Base-by-base conservation (phyloP, 2,113 vertebrate species). In the Saimiri boliviensis region DNA sequence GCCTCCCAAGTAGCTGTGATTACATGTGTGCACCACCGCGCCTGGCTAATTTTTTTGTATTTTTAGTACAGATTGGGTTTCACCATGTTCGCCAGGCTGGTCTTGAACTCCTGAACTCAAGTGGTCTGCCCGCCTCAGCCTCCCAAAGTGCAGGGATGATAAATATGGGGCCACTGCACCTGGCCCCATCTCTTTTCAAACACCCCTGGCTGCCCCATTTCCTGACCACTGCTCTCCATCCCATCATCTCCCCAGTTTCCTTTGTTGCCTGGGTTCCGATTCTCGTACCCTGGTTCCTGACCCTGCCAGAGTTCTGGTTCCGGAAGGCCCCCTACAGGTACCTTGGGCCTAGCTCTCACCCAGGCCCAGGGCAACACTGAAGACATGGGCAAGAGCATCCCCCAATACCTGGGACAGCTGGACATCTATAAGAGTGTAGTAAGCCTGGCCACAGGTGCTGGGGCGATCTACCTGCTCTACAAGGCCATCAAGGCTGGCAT, bases 391-490 rank as follows among this genome's bases (percentile, higher is more conserved):
- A 86, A 93, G 89, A 80, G 74, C 66, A 68, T 88, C 27, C 47
- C 82, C 56, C 49, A 6, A 63, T 60, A 7, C 95, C 93, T 88
- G 90, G 20, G 54, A 52, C 90, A 96, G 0, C 47, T 98, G 45
- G 90, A 97, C 92, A n/a, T 97, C 92, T 40, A 87, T 16, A 97
- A 95, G 92, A 45, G 97, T 25, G 27, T 98, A 30, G 94, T 98
- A 73, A 84, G 96, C 84, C 68, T 98, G 96, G 97, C 92, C 80
- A 97, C 95, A 0, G 98, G 98, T 0, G 97, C 92, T 0, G 92
- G 96, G 52, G 98, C 98, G 49, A 2, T 98, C 94, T 98, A 98
- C 92, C 93, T 98, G 60, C 80, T 98, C 71, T 98, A 97, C 94
- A 98, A 97, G 89, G 97, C 98, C 96, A 85, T 98, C 94, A 92